A percentile compares a stretch with the other conserved stretches of the same genome.
phyloP scores from a whole-genome alignment of 2,888 invertebrate species.

The Volucella inflata region DNA sequence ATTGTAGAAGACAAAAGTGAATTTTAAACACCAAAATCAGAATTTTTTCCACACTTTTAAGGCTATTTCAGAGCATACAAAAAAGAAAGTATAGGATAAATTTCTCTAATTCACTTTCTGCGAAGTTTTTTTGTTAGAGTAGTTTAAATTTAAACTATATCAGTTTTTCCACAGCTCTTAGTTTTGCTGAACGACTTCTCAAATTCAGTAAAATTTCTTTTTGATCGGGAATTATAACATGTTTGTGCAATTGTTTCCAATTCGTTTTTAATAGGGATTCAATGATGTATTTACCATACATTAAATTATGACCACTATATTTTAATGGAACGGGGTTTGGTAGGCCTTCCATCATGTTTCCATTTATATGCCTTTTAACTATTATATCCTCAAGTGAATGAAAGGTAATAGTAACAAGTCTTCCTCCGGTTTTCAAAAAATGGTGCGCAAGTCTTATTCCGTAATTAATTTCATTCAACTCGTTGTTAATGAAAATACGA shows the following conservation, averaged over 20 bases:
- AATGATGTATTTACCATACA: constrained; percentile 86
- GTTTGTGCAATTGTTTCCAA: constrained; percentile 92
- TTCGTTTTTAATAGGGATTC: constrained; percentile 86
- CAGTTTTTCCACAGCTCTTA: constrained; percentile 92
- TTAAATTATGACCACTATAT: constrained; percentile 87
- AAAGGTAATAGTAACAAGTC: constrained; percentile 93
- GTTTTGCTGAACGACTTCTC: constrained; percentile 93
- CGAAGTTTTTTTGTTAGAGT: too few relatives aligned
- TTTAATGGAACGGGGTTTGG: constrained; percentile 90
- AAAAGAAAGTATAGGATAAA: too few relatives aligned
- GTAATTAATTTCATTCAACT: constrained; percentile 96
- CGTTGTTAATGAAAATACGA: constrained; percentile 97
- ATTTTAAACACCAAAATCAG: too few relatives aligned
- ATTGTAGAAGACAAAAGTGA: too few relatives aligned
- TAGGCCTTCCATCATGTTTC: constrained; percentile 89
- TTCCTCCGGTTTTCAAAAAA: constrained; percentile 91
- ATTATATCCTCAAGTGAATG: constrained; percentile 97
- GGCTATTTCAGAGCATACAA: too few relatives aligned
- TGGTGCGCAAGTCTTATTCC: constrained; percentile 91
- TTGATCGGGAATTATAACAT: constrained; percentile 89
- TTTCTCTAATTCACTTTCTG: too few relatives aligned
- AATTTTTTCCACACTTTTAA: too few relatives aligned
- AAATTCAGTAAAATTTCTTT: constrained; percentile 92
- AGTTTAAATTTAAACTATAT: constrained; percentile 74
- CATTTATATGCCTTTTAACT: constrained; percentile 94